Evolutionary conservation across 2,888 invertebrate species (phyloP).

Genomic region (Helleia helle): DNA sequence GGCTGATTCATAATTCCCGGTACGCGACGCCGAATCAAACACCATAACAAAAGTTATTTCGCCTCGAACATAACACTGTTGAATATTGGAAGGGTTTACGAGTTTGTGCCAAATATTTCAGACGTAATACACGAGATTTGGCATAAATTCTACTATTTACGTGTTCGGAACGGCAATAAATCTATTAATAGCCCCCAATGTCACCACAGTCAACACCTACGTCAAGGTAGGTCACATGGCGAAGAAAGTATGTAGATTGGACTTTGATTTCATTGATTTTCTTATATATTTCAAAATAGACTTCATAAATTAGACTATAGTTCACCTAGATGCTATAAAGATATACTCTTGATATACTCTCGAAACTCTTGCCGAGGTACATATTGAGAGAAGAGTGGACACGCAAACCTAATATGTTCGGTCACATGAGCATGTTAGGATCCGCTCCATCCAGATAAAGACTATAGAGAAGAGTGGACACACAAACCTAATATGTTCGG

Average conservation of each 20-base stretch:
- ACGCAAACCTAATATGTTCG: no score
- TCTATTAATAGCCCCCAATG: constrained; percentile 1
- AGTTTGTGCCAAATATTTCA: neutral
- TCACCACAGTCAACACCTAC: neutral
- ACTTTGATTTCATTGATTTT: no score
- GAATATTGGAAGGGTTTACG: neutral
- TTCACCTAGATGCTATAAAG: no score
- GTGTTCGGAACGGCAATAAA: neutral
- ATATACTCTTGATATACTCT: no score
- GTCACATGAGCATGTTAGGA: no score
- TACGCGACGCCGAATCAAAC: neutral
- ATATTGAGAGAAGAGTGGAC: no score
- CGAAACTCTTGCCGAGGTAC: no score
- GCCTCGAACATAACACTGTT: neutral
- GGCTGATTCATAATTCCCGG: neutral
- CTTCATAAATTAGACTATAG: no score
- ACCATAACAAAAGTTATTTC: neutral
- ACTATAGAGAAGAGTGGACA: no score
- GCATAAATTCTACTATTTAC: constrained; percentile 6
- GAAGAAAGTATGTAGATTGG: neutral
- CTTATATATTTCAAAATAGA: no score
- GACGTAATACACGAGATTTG: constrained; percentile 6
- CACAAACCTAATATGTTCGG: no score
- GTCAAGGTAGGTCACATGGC: neutral
- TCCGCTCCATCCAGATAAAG: no score